Conservation (phyloP, 2,113 vertebrate genomes). For the Choloepus hoffmanni region DNA sequence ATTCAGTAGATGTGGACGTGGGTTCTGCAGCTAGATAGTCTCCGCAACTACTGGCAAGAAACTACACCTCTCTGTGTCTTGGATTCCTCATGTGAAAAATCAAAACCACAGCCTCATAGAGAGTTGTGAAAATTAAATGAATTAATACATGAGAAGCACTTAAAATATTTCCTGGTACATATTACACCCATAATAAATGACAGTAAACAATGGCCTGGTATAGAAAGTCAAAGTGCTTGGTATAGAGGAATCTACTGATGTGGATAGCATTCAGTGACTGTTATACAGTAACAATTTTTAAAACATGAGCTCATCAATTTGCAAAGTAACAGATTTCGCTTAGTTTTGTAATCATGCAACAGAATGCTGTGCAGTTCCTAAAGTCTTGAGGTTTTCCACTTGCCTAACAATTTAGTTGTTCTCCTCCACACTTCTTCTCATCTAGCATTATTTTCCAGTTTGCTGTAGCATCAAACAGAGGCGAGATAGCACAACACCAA, state of each 20-base stretch:
- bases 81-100: neutral
- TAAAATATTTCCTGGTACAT: neutral
- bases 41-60: neutral
- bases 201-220: neutral
- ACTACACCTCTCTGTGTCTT: neutral
- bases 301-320: neutral
- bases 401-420: neutral
- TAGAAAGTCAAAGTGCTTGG: neutral
- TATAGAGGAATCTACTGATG: neutral
- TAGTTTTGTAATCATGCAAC: neutral
- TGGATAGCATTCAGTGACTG: neutral
- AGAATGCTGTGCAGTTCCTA: neutral
- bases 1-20: rapidly evolving
- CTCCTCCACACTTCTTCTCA: neutral
- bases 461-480: neutral
- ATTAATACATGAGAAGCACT: neutral
- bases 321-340: neutral
- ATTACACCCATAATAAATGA: neutral
- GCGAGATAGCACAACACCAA: neutral
- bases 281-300: neutral
- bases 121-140: constrained; percentile 11
- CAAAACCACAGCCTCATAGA: neutral
- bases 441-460: neutral
- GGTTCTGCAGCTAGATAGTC: neutral
- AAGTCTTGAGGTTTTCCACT: neutral